These are phyloP conservation scores for Varanus komodoensis DNA, from an alignment of 2,113 vertebrate species.

Conservation along the genomic window DNA sequence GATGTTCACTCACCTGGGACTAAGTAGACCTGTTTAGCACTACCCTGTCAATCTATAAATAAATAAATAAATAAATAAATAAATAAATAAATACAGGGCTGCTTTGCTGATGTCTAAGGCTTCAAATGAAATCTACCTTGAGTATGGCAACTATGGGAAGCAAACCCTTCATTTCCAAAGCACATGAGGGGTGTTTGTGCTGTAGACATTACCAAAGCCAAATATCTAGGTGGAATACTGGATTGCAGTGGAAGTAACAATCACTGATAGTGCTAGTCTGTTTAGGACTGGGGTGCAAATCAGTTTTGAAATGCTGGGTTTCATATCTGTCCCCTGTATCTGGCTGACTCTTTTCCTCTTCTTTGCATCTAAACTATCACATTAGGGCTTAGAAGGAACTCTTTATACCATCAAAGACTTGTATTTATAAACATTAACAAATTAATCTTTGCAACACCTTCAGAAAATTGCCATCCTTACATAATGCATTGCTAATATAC, in stretches of 20 bases:
- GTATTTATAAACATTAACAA: constrained; percentile 23
- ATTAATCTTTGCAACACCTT: constrained; percentile 26
- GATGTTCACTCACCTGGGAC: too few species aligned
- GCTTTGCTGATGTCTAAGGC: background rate
- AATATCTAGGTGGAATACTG: background rate
- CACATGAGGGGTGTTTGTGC: background rate
- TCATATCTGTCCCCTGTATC: background rate
- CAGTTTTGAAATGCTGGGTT: background rate
- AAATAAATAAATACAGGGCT: background rate
- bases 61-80: too few species aligned
- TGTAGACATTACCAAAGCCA: background rate
- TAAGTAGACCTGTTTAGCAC: too few species aligned
- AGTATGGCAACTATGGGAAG: background rate
- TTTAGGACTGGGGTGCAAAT: background rate
- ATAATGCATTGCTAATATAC: constrained; percentile 2
- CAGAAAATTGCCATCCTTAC: constrained; percentile 5
- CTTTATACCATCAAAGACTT: constrained; percentile 14
- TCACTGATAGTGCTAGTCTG: background rate
- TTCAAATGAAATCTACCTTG: background rate
- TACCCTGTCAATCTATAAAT: too few species aligned
- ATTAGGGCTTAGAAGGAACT: background rate
- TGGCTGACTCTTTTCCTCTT: background rate
- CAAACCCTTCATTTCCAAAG: background rate
- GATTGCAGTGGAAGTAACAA: background rate
- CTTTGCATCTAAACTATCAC: background rate